Base-by-base conservation (phyloP, 2,113 vertebrate genomes). In the Benthochromis sp. region DNA sequence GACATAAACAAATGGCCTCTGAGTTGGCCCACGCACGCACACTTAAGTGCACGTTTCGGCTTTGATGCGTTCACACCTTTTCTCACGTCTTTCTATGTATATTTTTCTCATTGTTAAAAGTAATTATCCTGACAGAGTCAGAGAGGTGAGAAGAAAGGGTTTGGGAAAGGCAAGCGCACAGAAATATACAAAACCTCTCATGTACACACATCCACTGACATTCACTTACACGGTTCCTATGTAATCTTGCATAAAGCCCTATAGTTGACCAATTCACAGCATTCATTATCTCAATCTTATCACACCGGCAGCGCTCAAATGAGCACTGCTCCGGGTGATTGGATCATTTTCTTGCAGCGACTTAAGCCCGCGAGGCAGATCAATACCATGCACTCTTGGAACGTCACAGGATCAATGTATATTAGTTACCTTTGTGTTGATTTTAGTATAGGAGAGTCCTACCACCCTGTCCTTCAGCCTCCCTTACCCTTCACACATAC, bases 401-500 rank as follows among this genome's bases (percentile, higher is more conserved):
- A 52, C n/a, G 31, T 57, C 36, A 73, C 21, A 43, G 45, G 84
- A 94, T 94, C 89, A 66, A 93, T 93, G 88, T 79, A 84, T 93
- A 89, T 93, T 93, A 94, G 88, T 94, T 93, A 91, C 92, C 84
- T 89, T 73, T 93, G 76, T 89, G 90, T 81, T 89, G 89, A 90
- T 93, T 91, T 89, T 29, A 79, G 71, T 45, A 52, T 21, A 53
- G 80, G n/a, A 79, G 57, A 84, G 61, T 69, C 52, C 31, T 85
- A 61, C 53, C 55, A 81, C 69, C 54, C 11, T 88, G 81, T 86
- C n/a, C 43, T 86, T 86, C 40, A 69, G 63, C 52, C 82, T 82
- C 52, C 57, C 24, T 8, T 50, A 54, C 21, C 73, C 69, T 81
- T 69, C 61, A 61, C 43, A 45, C 17, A n/a, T n/a, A 86, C 12